Evolutionary conservation across 2,888 invertebrate species (phyloP).

Genomic region (Napeogenes sylphis): DNA sequence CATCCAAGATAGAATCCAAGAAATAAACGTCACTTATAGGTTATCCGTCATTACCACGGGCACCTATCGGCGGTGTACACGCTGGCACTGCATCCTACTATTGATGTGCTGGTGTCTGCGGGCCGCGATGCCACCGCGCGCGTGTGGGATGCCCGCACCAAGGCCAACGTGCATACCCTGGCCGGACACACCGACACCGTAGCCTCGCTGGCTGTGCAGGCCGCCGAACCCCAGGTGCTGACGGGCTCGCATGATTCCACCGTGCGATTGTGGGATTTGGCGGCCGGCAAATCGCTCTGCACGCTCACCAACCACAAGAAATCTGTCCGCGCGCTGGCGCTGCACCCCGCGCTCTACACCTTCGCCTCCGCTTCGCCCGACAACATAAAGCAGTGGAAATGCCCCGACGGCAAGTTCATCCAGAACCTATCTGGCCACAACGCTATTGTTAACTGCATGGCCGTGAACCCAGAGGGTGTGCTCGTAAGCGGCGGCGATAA

Average conservation of each 20-base stretch:
- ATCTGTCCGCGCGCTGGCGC: conserved; percentile 87
- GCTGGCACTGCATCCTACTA: conserved; percentile 94
- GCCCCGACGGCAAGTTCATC: conserved; percentile 97
- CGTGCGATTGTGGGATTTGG: conserved; percentile 97
- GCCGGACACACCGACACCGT: conserved; percentile 98
- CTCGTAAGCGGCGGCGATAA: conserved; percentile 99
- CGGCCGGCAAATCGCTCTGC: conserved; percentile 94
- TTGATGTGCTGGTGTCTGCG: conserved; percentile 95
- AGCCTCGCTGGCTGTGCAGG: conserved; percentile 95
- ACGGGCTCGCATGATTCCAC: conserved; percentile 98
- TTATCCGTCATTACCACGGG: conserved; percentile 98
- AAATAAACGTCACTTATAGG: conserved; percentile 61
- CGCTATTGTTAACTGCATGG: conserved; percentile 97
- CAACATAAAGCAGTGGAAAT: conserved; percentile 99
- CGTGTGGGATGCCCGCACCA: conserved; percentile 99
- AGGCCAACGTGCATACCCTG: conserved; percentile 98
- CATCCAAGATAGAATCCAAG: background rate
- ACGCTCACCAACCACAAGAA: conserved; percentile 99
- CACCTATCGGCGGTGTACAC: conserved; percentile 98
- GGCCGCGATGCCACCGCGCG: conserved; percentile 97
- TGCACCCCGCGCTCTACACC: conserved; percentile 90
- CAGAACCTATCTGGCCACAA: conserved; percentile 99
- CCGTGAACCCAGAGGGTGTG: conserved; percentile 95
- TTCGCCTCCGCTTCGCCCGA: conserved; percentile 99
- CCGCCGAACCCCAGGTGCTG: conserved; percentile 94